Base-by-base conservation (phyloP, 2,888 invertebrate genomes). In the Linnaemya vulpina region DNA sequence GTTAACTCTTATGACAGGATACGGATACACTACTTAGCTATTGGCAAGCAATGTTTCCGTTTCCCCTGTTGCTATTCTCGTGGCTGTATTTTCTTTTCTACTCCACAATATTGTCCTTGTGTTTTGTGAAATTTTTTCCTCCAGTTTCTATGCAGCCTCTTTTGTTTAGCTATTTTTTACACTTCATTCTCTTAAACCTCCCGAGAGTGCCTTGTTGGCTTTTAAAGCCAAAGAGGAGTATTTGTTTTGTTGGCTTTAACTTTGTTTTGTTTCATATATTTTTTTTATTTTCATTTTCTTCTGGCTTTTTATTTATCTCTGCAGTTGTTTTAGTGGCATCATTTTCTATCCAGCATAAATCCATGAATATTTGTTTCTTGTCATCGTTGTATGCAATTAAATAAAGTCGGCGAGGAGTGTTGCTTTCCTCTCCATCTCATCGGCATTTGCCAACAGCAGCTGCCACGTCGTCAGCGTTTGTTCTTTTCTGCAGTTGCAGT, bases 21-120 rank as follows among this genome's bases (percentile, higher is more conserved):
- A 82, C 85, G 85, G 85, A 85, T 85, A 85, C 85, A 85, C 82
- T 85, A 85, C 85, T 85, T 82, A 85, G 85, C 82, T 85, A 85
- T 82, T 85, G 85, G 85, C 85, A 85, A 85, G 85, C 85, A 71
- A 82, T 82, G 85, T 85, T 85, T 85, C 85, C 85, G 85, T 85
- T 85, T 82, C 78, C 85, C 74, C 75, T 74, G 75, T 25, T 82
- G 65, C 75, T 82, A 74, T 70, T 70, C 60, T 49, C 55, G 25
- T 30, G 71, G 10, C 20, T 49, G 25, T 68, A 40, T 51, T 74
- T 20, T 40, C 58, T 40, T 7, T 53, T 40, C 15, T 40, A 17
- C 49, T 65, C 17, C 25, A 22, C 38, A 17, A 20, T 20, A 38
- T 62, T 40, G 58, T 51, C 30, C 20, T 62, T 20, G 58, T 22